These are phyloP conservation scores for Pituophis catenifer DNA, from an alignment of 2,113 vertebrate genomes.

Conservation along the genomic window DNA sequence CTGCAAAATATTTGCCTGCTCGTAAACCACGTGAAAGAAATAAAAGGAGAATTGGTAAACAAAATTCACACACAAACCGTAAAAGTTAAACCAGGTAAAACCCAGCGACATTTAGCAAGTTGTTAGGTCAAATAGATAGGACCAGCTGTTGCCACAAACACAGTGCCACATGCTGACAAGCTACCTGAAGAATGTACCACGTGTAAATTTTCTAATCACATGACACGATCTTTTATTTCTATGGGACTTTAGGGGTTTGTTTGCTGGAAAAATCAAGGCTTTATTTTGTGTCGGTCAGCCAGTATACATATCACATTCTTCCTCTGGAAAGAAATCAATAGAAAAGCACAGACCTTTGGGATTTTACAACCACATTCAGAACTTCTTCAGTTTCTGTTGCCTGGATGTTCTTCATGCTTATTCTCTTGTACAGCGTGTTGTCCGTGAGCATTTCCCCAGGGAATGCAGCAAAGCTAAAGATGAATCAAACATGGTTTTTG, in stretches of 20 bases:
- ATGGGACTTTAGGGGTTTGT: background rate
- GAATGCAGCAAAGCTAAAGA: background rate
- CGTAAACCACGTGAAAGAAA: background rate
- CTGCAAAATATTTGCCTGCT: background rate
- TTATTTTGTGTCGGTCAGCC: background rate
- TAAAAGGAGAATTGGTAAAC: background rate
- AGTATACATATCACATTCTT: background rate
- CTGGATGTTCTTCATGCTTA: background rate
- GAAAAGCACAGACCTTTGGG: background rate
- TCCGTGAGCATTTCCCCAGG: background rate
- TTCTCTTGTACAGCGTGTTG: background rate
- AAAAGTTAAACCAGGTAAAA: background rate
- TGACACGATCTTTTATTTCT: background rate
- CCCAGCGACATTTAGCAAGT: background rate
- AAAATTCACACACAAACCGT: too few relatives aligned
- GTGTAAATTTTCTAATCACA: background rate
- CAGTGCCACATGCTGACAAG: background rate
- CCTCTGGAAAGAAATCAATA: conserved; percentile 11
- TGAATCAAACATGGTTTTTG: background rate
- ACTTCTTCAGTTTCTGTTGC: background rate
- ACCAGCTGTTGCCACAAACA: background rate
- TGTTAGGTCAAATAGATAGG: background rate
- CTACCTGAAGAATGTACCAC: background rate
- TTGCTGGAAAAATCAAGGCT: background rate
- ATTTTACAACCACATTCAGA: background rate